Base-by-base conservation (phyloP, 1,140 invertebrate species). In the Phenacoccus solenopsis region DNA sequence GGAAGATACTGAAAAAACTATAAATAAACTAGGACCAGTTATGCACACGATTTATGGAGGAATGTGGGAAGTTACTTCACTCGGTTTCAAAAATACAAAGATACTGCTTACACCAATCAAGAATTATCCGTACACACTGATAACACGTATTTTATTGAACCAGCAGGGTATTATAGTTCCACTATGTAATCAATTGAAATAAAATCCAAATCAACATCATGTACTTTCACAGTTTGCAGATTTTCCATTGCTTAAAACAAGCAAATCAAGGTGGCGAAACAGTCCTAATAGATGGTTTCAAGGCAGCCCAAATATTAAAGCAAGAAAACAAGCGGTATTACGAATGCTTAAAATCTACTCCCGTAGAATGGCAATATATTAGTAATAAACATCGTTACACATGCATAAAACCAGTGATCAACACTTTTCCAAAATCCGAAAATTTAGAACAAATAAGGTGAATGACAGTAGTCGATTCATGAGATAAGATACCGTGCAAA, bases 141-240 rank as follows among this genome's bases (percentile, higher is more conserved):
- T 75, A 88, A 84, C 61, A 89, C 88, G 0, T 91, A 90, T 74
- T 87, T 88, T 68, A 84, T 81, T 67, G 84, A 88, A 76, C 83
- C 88, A n/a, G 83, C 87, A 30, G 88, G 87, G 82, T 85, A 79
- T n/a, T n/a, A n/a, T n/a, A n/a, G n/a, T n/a, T n/a, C n/a, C n/a
- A 80, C 71, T 71, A 70, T n/a, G 68, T 30, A 20, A 3, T 72
- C 24, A 30, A 21, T 61, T 30, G 2, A 49, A 30, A 28, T 70
- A 61, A 28, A 57, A 38, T 1, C 10, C 16, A 22, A 28, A 69
- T n/a, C 28, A 38, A 0, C 25, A 67, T 56, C 30, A 72, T 10
- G 20, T 71, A 69, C n/a, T n/a, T n/a, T 76, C 78, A 59, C 72
- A 85, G 87, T 0, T 76, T 88, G 22, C 84, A 88, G 78, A 81